A percentile compares a stretch with the other conserved stretches of the same genome.
phyloP scores from a whole-genome alignment of 2,888 invertebrate genomes.

The Criorhina ranunculi region DNA sequence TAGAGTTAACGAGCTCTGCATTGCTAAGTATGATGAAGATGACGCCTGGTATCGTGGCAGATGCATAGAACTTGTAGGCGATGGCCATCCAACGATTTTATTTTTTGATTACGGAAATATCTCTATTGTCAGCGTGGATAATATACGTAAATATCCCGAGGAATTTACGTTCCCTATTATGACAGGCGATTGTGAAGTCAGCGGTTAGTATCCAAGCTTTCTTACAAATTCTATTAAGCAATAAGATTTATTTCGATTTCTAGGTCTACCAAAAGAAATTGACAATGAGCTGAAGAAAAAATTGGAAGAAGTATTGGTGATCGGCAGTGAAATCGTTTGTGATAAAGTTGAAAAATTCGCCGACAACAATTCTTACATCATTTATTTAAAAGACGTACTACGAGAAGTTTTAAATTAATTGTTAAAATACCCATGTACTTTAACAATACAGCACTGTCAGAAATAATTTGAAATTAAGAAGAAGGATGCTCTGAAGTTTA shows the following conservation, averaged over 20 bases:
- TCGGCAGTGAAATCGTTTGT: slow-evolving; percentile 45
- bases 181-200: slow-evolving; percentile 80
- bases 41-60: slow-evolving; percentile 82
- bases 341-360: slow-evolving; percentile 36
- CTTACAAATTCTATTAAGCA: slow-evolving; percentile 61
- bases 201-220: slow-evolving; percentile 74
- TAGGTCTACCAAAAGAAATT: slow-evolving; percentile 47
- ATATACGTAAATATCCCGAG: slow-evolving; percentile 82
- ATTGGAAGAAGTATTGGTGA: slow-evolving; percentile 23
- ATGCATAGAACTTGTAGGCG: slow-evolving; percentile 82
- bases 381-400: slow-evolving; percentile 33
- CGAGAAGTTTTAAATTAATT: slow-evolving; percentile 8
- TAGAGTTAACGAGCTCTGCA: slow-evolving; percentile 81
- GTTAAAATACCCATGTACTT: background rate
- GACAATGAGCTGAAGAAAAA: slow-evolving; percentile 16
- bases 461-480: too few relatives aligned
- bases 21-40: slow-evolving; percentile 80
- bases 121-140: slow-evolving; percentile 78
- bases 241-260: background rate
- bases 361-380: slow-evolving; percentile 46
- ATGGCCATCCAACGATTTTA: slow-evolving; percentile 82
- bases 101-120: slow-evolving; percentile 83
- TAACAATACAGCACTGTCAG: too few relatives aligned
- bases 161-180: slow-evolving; percentile 81
- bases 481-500: too few relatives aligned